Evolutionary conservation across 2,113 vertebrate species (phyloP).

Genomic region (Telmatochromis sp.): DNA sequence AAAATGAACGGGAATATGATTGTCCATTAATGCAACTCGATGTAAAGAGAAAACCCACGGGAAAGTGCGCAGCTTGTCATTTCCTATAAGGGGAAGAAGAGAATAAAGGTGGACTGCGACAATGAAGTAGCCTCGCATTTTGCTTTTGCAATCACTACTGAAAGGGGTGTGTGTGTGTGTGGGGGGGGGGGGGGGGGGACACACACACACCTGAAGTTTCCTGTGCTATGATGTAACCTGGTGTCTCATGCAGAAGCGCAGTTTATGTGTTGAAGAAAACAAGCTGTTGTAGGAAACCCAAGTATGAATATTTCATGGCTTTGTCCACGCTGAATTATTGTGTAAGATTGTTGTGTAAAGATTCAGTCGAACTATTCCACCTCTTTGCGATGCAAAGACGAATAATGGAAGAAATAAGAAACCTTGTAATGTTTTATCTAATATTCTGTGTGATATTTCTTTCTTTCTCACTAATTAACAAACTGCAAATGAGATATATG

Average conservation of each 20-base stretch:
- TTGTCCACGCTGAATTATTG: background rate
- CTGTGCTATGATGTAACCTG: background rate
- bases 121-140: background rate
- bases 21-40: background rate
- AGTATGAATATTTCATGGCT: conserved; percentile 14
- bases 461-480: background rate
- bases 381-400: background rate
- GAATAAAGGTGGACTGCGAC: background rate
- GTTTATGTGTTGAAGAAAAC: background rate
- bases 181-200: too few relatives aligned
- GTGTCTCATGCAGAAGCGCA: background rate
- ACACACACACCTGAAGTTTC: background rate
- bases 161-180: background rate
- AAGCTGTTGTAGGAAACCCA: background rate
- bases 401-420: background rate
- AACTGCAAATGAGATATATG: background rate
- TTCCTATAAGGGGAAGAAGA: background rate
- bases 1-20: background rate
- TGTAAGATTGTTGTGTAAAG: background rate
- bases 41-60: background rate
- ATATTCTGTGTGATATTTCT: background rate
- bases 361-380: background rate
- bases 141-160: background rate
- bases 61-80: background rate
- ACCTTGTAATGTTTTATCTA: background rate